These are phyloP conservation scores for Argopecten irradians DNA, from an alignment of 1,140 invertebrate genomes.

Conservation along the genomic window DNA sequence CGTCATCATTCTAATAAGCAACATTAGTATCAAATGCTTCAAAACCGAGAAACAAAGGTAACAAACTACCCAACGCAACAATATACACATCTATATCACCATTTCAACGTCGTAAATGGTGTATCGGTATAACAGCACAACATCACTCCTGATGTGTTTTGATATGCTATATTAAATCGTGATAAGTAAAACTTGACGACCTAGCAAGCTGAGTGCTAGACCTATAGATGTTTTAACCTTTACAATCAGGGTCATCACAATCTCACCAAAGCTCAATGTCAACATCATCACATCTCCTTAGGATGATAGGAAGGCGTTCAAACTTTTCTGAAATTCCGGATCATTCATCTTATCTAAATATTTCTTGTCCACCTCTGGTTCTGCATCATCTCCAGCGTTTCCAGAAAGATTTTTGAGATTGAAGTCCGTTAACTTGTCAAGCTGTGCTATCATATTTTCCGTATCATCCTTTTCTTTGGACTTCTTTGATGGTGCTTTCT, in stretches of 20 bases:
- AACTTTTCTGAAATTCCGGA: neutral
- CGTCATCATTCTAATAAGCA: too few species aligned
- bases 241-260: neutral
- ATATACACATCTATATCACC: too few species aligned
- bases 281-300: neutral
- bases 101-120: too few species aligned
- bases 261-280: neutral
- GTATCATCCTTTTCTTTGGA: neutral
- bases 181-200: too few species aligned
- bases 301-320: neutral
- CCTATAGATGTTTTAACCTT: too few species aligned
- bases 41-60: too few species aligned
- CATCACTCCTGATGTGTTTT: too few species aligned
- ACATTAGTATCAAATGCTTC: too few species aligned
- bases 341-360: neutral
- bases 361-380: neutral
- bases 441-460: conserved; percentile 8
- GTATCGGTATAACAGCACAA: too few species aligned
- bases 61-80: too few species aligned
- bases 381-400: neutral
- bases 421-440: neutral
- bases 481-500: neutral
- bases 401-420: neutral
- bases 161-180: too few species aligned
- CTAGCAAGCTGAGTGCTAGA: too few species aligned